Conservation (phyloP, 2,888 invertebrate species). For the Seladonia tumulorum region DNA sequence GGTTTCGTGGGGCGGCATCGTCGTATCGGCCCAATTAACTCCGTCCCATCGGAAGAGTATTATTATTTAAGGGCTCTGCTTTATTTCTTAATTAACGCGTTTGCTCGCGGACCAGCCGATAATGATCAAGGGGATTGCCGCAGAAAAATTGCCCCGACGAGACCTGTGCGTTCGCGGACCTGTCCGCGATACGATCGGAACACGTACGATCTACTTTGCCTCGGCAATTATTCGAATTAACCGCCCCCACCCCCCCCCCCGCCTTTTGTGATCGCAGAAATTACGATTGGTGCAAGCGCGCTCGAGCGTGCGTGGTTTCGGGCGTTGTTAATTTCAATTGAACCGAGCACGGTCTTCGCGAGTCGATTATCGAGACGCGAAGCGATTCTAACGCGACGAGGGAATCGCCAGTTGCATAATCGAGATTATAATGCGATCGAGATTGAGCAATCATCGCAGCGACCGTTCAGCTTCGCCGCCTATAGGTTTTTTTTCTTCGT, state of each 20-base stretch:
- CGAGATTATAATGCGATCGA: constrained; percentile 13
- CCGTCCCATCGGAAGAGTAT: not conserved
- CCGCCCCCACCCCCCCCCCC: not conserved
- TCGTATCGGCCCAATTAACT: constrained; percentile 32
- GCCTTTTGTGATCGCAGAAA: constrained; percentile 41
- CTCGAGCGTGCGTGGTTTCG: not conserved
- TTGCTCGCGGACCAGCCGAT: constrained; percentile 48
- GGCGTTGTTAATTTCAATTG: not conserved
- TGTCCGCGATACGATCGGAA: constrained; percentile 54
- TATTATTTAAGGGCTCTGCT: constrained; percentile 22
- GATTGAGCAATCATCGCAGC: constrained; percentile 38
- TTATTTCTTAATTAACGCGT: constrained; percentile 56
- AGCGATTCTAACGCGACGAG: not conserved
- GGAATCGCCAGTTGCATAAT: constrained; percentile 20
- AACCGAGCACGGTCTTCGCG: not conserved
- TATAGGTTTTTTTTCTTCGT: constrained; percentile 27
- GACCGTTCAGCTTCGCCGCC: constrained; percentile 16
- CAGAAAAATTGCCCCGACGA: constrained; percentile 34
- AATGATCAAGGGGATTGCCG: constrained; percentile 42
- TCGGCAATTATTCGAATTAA: constrained; percentile 55
- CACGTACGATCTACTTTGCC: constrained; percentile 36
- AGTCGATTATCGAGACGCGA: not conserved
- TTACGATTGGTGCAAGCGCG: constrained; percentile 16
- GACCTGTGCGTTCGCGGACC: constrained; percentile 8
- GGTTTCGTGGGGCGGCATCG: not conserved